Evolutionary conservation across 2,113 vertebrate species (phyloP), one percentile per base, ranked within the genome.

Genomic region (Sphyrna mokarran): DNA sequence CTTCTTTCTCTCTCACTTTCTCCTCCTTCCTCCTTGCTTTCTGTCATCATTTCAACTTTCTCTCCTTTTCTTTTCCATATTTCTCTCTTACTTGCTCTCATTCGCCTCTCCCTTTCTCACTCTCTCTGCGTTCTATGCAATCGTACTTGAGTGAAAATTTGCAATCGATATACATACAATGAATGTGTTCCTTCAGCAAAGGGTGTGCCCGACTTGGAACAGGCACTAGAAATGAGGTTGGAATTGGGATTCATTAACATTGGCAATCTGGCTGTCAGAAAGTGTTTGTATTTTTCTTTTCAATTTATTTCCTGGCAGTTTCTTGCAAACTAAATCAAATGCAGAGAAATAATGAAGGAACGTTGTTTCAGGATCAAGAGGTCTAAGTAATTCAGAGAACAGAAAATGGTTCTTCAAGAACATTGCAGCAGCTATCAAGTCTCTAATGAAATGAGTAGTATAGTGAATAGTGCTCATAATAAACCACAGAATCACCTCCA

Each of bases 11-110:
- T 98, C 97, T 97, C 97, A 97, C 48, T 54, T 98, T 98, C 97
- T 98, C 98, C 99, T 97, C 97, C 98, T 97, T 97, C 4, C 97
- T 96, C 97, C 96, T 96, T 96, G 96, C 97, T 95, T 83, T 7
- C 97, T 95, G 78, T 7, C 97, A 97, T 96, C 70, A 1, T 5
- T 13, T 78, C 33, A 54, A 96, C 96, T 96, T 8, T 69, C 95
- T 5, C 96, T 96, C 97, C 97, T 97, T 97, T 97, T 96, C 69
- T 14, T 5, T 13, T 78, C 33, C 33, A 10, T 13, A 63, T 13
- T 63, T 43, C 98, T 99, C 99, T 99, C 99, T 98, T 99, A 97
- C 98, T 98, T 98, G 98, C 98, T 98, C 98, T 97, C 98, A 98
- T 97, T 97, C 97, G 99, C 98, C 98, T 98, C 99, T 99, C 98